These are phyloP conservation scores for Morinoia aosen DNA, from an alignment of 2,888 invertebrate species.

Conservation along the genomic window DNA sequence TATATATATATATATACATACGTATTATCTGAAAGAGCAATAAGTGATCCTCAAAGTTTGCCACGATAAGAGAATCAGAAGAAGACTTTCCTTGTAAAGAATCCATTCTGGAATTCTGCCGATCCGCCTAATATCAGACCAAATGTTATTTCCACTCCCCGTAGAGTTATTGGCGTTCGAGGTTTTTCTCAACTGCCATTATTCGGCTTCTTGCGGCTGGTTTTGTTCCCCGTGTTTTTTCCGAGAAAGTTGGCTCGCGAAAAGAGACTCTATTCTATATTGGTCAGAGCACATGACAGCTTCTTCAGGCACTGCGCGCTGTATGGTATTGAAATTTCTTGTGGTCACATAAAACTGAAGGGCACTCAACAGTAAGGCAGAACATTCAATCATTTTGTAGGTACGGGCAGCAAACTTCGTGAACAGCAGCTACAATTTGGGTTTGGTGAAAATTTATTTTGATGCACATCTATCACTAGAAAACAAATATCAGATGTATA, in stretches of 20 bases:
- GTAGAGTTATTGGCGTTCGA: slow-evolving; percentile 33
- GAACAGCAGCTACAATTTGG: background rate
- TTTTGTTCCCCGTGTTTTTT: background rate
- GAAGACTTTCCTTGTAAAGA: slow-evolving; percentile 17
- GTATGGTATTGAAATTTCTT: background rate
- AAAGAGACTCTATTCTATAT: slow-evolving; percentile 22
- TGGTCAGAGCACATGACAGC: slow-evolving; percentile 19
- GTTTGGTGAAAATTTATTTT: background rate
- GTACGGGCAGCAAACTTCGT: background rate
- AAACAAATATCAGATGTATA: too few species aligned
- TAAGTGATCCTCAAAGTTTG: background rate
- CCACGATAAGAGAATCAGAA: background rate
- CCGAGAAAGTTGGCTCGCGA: background rate
- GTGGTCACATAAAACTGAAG: background rate
- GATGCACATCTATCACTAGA: background rate
- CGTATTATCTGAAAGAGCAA: background rate
- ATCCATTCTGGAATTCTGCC: background rate
- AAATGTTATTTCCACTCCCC: slow-evolving; percentile 34
- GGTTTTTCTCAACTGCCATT: slow-evolving; percentile 18
- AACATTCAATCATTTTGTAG: background rate
- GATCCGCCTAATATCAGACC: slow-evolving; percentile 25
- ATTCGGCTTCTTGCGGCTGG: slow-evolving; percentile 7
- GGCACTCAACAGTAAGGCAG: background rate
- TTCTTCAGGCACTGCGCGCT: background rate
- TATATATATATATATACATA: too few species aligned